These are phyloP conservation scores for Choristoneura fumiferana DNA, from an alignment of 1,140 invertebrate species.

Conservation along the genomic window DNA sequence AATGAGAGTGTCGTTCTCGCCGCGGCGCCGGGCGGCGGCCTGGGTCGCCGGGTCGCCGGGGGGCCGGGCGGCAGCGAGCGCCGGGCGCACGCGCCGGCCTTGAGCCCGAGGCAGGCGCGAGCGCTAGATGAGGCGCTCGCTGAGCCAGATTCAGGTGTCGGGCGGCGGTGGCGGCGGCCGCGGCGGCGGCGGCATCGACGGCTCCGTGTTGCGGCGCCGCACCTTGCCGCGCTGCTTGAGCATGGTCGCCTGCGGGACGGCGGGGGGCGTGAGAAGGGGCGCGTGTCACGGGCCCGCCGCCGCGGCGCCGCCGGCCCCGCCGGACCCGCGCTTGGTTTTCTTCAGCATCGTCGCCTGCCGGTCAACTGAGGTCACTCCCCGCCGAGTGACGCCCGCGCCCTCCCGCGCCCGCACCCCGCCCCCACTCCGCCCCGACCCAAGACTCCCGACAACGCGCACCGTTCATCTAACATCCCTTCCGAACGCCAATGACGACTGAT, in stretches of 20 bases:
- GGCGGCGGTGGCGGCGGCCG: constrained; percentile 46
- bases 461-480: no score
- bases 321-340: constrained; percentile 95
- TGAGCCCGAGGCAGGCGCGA: constrained; percentile 80
- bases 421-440: constrained; percentile 23
- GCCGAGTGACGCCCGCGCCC: constrained; percentile 33
- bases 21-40: constrained; percentile 78
- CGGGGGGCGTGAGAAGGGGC: constrained; percentile 62
- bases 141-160: constrained; percentile 81
- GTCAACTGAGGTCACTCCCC: constrained; percentile 47
- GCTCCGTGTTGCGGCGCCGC: constrained; percentile 95
- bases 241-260: constrained; percentile 88
- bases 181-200: constrained; percentile 88
- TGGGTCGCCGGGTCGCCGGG: constrained; percentile 25
- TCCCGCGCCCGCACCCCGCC: constrained; percentile 25
- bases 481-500: no score
- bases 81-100: constrained; percentile 68
- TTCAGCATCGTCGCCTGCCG: constrained; percentile 92
- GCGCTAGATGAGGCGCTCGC: constrained; percentile 83
- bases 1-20: constrained; percentile 18
- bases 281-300: constrained; percentile 62
- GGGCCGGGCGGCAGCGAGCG: constrained; percentile 75
- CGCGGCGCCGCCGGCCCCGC: constrained; percentile 48
- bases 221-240: constrained; percentile 96
- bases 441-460: neutral